Evolutionary conservation across 2,113 vertebrate genomes (phyloP).

Genomic region (Aspidoscelis tigris): DNA sequence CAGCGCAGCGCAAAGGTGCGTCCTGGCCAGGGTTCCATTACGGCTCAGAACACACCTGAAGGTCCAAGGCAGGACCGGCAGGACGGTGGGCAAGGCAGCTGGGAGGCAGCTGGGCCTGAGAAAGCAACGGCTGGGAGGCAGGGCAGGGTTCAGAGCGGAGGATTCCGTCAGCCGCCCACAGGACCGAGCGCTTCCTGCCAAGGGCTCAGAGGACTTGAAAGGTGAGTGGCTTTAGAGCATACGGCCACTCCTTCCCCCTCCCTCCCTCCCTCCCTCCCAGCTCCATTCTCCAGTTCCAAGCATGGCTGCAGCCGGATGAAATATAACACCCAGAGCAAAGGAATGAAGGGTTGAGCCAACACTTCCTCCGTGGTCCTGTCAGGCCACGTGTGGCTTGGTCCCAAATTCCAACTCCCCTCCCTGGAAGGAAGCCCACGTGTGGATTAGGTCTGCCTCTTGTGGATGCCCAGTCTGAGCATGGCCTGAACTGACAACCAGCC

Average conservation of each 20-base stretch:
- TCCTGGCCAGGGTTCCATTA: not conserved
- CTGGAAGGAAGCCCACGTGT: slow-evolving; percentile 16
- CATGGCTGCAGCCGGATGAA: slow-evolving; percentile 19
- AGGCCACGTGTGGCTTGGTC: not conserved
- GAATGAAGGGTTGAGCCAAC: slow-evolving; percentile 10
- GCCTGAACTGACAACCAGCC: not conserved
- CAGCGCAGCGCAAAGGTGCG: not conserved
- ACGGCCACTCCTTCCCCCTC: not conserved
- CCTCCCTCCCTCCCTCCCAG: not conserved
- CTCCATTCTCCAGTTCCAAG: not conserved
- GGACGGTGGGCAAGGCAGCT: slow-evolving; percentile 17
- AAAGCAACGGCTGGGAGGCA: not conserved
- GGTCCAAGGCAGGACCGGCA: not conserved
- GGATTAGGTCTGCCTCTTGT: slow-evolving; percentile 31
- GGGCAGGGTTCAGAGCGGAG: not conserved
- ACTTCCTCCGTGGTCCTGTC: slow-evolving; percentile 3
- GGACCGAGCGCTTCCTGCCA: slow-evolving; percentile 50
- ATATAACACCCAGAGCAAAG: not conserved
- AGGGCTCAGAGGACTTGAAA: slow-evolving; percentile 22
- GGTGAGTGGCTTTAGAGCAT: not conserved
- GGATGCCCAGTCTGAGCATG: not conserved
- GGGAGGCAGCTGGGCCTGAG: not conserved
- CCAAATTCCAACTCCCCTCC: slow-evolving; percentile 23
- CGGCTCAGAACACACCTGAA: not conserved
- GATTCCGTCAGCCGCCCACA: slow-evolving; percentile 31